Base-by-base conservation (phyloP, 2,888 invertebrate genomes). In the Dichetophora obliterata region DNA sequence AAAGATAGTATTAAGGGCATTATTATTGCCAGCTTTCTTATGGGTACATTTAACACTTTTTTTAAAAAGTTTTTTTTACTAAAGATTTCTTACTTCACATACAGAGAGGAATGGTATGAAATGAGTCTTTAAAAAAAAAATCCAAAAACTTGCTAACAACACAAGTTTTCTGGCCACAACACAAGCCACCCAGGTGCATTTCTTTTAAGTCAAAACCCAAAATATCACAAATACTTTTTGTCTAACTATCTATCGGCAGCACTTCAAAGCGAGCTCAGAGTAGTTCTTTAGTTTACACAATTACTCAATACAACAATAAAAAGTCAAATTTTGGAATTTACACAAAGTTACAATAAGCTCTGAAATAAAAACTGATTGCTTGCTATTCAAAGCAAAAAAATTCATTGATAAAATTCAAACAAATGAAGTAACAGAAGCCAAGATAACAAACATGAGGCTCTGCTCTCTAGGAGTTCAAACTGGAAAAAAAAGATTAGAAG, bases 141-240 rank as follows among this genome's bases (percentile, higher is more conserved):
- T 5, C 24, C 34, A 65, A 37, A 65, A 65, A n/a, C 16, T 37
- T 5, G 2, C n/a, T n/a, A 8, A 34, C 6, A 8, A 16, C n/a
- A n/a, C n/a, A n/a, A n/a, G n/a, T 34, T 65, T 16, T 27, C 50
- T 52, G 54, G 8, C 34, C 11, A n/a, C 48, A 50, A 61, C 63
- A 24, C 63, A 61, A 52, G 54, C 74, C 74, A 65, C 66, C 73
- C 63, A 73, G 73, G 63, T 65, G 50, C 52, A 66, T 34, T 37
- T 65, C 0, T 19, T 34, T 37, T 1, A 9, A 19, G 5, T 37
- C 3, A 43, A 34, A 37, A 37, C n/a, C 22, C 11, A n/a, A 19
- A 37, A 19, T 37, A 5, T 16, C 72, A 48, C 24, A 57, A 4
- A 24, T n/a, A 3, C 27, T 14, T 65, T 19, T n/a, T 16, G 37